A percentile compares a stretch with the other conserved stretches of the same genome.
These are phyloP conservation scores for Mesochorus sp. DNA, from an alignment of 2,888 invertebrate genomes.

Conservation along the genomic window DNA sequence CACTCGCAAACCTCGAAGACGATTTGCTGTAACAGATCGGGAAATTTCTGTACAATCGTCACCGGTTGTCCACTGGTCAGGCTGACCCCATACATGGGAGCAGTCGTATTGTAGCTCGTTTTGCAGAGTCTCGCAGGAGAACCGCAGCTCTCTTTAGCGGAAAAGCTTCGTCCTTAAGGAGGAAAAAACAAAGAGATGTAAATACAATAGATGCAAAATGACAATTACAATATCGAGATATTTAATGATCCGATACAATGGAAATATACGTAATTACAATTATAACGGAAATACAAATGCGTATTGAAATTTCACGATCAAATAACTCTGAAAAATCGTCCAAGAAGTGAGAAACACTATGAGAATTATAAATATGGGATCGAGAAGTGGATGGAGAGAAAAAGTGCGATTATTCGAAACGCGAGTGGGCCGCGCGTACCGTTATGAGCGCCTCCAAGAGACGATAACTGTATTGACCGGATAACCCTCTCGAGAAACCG, in stretches of 20 bases:
- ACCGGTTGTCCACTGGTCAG: conserved; percentile 96
- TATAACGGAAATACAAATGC: too few relatives aligned
- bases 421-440: conserved; percentile 77
- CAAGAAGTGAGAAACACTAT: too few relatives aligned
- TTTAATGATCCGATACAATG: background rate
- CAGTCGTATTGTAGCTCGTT: conserved; percentile 95
- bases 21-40: conserved; percentile 95
- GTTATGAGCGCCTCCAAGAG: conserved; percentile 76
- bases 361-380: background rate
- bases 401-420: conserved; percentile 70
- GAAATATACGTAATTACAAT: background rate
- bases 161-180: conserved; percentile 81
- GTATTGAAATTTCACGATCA: background rate
- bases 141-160: conserved; percentile 84
- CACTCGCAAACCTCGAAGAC: conserved; percentile 96
- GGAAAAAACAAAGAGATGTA: conserved; percentile 21
- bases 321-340: conserved; percentile 32
- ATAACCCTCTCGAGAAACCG: conserved; percentile 72
- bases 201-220: background rate
- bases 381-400: conserved; percentile 18
- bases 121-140: conserved; percentile 91
- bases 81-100: conserved; percentile 97
- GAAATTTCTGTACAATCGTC: conserved; percentile 96
- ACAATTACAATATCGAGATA: background rate
- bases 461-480: conserved; percentile 81